These are phyloP conservation scores for Nasonia longicornis DNA, from an alignment of 1,140 invertebrate species.

Conservation along the genomic window DNA sequence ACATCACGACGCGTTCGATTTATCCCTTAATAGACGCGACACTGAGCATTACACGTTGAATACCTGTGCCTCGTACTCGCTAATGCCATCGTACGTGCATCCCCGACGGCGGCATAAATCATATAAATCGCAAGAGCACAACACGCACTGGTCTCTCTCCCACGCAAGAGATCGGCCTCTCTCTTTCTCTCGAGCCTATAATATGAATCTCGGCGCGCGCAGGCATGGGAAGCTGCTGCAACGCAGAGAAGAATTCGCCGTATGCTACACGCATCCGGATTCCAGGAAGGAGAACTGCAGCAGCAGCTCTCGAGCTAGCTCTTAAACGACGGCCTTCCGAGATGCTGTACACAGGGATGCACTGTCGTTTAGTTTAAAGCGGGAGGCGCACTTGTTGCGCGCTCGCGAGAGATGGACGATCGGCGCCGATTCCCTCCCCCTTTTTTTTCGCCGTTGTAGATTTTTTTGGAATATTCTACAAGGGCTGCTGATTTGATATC, in stretches of 20 bases:
- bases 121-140: background rate
- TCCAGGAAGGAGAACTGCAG: background rate
- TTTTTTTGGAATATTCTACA: too few species aligned
- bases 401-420: too few species aligned
- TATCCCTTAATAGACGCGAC: too few species aligned
- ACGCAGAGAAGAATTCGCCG: background rate
- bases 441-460: too few species aligned
- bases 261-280: background rate
- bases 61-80: background rate
- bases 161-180: conserved; percentile 1
- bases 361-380: background rate
- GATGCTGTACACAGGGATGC: background rate
- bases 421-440: too few species aligned
- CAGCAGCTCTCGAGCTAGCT: background rate
- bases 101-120: background rate
- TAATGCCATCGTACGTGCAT: background rate
- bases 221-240: background rate
- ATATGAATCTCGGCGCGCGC: background rate
- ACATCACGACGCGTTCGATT: too few species aligned
- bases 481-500: too few species aligned
- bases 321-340: background rate
- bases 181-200: background rate
- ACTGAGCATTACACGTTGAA: too few species aligned
- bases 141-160: background rate
- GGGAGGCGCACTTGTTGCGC: conserved; percentile 10